Percentiles rank a stretch among this genome's conserved stretches.
These are phyloP conservation scores for Drosophila lacteicornis DNA, from an alignment of 1,140 invertebrate species.

Conservation along the genomic window DNA sequence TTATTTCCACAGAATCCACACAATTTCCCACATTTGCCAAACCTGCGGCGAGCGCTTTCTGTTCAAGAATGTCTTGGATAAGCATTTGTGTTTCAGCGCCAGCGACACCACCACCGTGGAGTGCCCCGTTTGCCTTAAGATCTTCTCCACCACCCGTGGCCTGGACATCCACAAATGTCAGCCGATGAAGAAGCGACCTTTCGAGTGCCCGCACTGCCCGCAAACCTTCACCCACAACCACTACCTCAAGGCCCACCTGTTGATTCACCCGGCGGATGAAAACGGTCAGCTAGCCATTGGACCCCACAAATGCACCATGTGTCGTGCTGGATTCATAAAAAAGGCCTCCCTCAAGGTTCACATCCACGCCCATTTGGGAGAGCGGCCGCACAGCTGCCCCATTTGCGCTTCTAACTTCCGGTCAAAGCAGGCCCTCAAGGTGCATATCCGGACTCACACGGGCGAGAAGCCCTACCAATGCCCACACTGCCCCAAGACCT, in stretches of 20 bases:
- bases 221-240: slow-evolving; percentile 8
- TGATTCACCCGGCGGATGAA: slow-evolving; percentile 15
- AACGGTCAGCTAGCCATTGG: neutral
- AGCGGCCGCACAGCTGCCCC: slow-evolving; percentile 17
- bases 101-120: slow-evolving; percentile 13
- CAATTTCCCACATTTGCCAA: slow-evolving; percentile 11
- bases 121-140: slow-evolving; percentile 18
- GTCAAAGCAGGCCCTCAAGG: slow-evolving; percentile 8
- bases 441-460: slow-evolving; percentile 24
- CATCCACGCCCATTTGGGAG: neutral
- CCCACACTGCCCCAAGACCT: slow-evolving; percentile 18
- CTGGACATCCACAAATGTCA: slow-evolving; percentile 20
- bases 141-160: slow-evolving; percentile 13
- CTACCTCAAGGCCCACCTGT: slow-evolving; percentile 19
- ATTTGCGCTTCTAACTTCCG: slow-evolving; percentile 19
- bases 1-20: slow-evolving; percentile 3
- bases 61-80: slow-evolving; percentile 21
- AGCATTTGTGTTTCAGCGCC: slow-evolving; percentile 1
- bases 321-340: slow-evolving; percentile 5
- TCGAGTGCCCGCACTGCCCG: slow-evolving; percentile 25
- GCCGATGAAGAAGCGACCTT: slow-evolving; percentile 1
- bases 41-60: slow-evolving; percentile 18
- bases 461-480: slow-evolving; percentile 39
- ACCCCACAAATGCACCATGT: slow-evolving; percentile 17
- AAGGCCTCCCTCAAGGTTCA: slow-evolving; percentile 21